Percentiles rank a stretch among this genome's conserved stretches.
Conservation (phyloP, 2,113 vertebrate species). For the Charadrius vociferus region DNA sequence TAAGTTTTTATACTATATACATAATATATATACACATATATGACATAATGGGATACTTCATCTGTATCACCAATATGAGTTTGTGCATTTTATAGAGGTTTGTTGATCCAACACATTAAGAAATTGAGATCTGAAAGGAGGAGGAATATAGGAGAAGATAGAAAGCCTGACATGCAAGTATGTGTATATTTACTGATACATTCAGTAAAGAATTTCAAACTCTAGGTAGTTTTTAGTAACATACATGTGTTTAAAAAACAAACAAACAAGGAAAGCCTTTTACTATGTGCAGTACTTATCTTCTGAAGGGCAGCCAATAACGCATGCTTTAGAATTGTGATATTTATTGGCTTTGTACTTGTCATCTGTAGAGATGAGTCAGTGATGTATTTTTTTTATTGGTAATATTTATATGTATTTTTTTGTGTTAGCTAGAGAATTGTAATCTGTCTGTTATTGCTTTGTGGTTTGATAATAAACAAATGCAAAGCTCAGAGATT, state of each 20-base stretch:
- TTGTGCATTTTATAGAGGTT: conserved; percentile 36
- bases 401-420: neutral
- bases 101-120: neutral
- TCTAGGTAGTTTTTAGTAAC: neutral
- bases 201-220: neutral
- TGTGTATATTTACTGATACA: neutral
- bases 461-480: conserved; percentile 4
- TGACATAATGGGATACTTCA: neutral
- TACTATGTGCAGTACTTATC: conserved; percentile 15
- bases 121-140: conserved; percentile 26
- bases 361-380: neutral
- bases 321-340: conserved; percentile 37
- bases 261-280: neutral
- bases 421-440: neutral
- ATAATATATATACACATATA: neutral
- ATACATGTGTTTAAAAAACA: neutral
- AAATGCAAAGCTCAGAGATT: neutral
- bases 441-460: neutral
- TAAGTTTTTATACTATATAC: neutral
- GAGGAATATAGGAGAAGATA: neutral
- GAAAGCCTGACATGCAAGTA: neutral
- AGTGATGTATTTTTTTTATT: conserved; percentile 11
- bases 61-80: neutral
- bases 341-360: conserved; percentile 60
- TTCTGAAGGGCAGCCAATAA: conserved; percentile 30